These are phyloP conservation scores for Pristionchus japonicus DNA, from an alignment of 2,888 invertebrate species.

Conservation along the genomic window DNA sequence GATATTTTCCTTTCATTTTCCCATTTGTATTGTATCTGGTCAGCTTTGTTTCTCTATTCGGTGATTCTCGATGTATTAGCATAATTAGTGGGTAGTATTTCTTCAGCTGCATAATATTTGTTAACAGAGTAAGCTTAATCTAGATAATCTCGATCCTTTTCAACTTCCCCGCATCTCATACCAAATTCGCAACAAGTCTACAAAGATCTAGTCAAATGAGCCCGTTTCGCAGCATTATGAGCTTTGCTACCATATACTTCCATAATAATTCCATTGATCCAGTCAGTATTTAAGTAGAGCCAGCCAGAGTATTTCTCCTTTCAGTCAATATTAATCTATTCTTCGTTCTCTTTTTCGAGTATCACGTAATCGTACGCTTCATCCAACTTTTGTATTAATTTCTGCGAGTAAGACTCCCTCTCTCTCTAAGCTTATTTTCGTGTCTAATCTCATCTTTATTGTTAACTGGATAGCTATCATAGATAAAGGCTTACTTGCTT, in stretches of 20 bases:
- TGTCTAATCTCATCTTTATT: neutral
- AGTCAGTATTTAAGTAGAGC: conserved; percentile 23
- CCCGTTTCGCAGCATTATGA: conserved; percentile 20
- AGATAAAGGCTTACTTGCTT: conserved; percentile 40
- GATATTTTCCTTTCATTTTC: neutral
- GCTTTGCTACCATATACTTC: conserved; percentile 7
- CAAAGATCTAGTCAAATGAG: conserved; percentile 10
- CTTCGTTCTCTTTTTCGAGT: neutral
- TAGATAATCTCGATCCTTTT: conserved; percentile 5
- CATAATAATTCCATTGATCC: conserved; percentile 19
- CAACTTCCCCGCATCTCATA: neutral
- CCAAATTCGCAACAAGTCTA: conserved; percentile 20
- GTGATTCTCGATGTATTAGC: conserved; percentile 34
- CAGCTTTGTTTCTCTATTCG: conserved; percentile 27
- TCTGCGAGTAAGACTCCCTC: conserved; percentile 1
- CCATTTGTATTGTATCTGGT: conserved; percentile 18
- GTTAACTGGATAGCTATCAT: neutral
- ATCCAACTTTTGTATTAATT: neutral
- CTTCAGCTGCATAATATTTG: conserved; percentile 11
- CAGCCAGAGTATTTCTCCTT: neutral
- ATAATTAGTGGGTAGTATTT: conserved; percentile 15
- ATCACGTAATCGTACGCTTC: conserved; percentile 36
- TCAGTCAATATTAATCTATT: neutral
- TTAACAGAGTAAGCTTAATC: conserved; percentile 18
- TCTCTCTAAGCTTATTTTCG: conserved; percentile 2